Evolutionary conservation across 1,140 invertebrate genomes (phyloP).

Genomic region (Aphis gossypii): DNA sequence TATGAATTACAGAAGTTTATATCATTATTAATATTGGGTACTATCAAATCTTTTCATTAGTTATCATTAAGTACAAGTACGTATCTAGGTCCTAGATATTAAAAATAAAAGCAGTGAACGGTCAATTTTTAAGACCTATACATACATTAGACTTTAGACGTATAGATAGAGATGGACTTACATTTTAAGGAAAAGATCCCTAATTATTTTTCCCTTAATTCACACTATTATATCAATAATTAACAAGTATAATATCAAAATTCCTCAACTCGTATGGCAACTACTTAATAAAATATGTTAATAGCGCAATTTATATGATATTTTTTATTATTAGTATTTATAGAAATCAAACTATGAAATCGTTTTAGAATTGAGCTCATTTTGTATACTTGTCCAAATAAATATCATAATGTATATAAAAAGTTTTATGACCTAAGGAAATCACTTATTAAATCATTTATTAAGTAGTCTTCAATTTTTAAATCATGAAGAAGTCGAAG

Average conservation of each 20-base stretch:
- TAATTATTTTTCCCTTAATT: background rate
- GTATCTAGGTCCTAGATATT: no score
- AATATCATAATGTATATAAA: no score
- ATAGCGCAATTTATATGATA: background rate
- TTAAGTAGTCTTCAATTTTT: no score
- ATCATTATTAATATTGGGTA: no score
- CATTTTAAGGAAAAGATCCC: no score
- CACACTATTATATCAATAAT: background rate
- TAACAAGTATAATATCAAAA: background rate
- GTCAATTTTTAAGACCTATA: background rate
- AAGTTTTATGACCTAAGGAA: no score
- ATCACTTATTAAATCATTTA: no score
- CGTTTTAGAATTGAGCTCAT: background rate
- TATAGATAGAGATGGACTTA: no score
- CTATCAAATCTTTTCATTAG: no score
- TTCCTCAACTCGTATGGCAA: background rate
- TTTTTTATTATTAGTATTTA: background rate
- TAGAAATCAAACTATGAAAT: background rate
- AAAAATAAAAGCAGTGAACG: background rate
- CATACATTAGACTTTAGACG: background rate
- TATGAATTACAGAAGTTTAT: background rate
- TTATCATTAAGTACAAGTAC: no score
- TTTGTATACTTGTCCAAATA: no score
- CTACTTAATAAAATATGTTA: background rate
- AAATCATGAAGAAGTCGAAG: no score